Conservation (phyloP, 2,888 invertebrate genomes). For the Tiliacea citrago region DNA sequence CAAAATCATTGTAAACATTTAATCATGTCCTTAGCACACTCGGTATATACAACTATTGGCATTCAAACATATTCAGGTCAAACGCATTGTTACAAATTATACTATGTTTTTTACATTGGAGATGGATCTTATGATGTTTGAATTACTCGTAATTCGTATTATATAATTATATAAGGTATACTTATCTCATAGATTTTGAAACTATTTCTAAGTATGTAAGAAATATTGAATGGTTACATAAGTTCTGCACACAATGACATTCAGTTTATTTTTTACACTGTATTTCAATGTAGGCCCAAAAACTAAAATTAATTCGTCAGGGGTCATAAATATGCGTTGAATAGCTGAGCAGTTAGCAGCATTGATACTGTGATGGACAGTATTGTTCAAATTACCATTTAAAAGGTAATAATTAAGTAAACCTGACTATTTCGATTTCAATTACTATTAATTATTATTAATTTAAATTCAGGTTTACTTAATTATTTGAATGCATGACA, state of each 20-base stretch:
- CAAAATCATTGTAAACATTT: constrained; percentile 16
- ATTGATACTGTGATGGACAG: background rate
- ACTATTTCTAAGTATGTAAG: background rate
- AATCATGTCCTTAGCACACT: constrained; percentile 2
- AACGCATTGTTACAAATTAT: constrained; percentile 51
- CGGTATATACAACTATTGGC: background rate
- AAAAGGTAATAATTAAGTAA: background rate
- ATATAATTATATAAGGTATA: too few species aligned
- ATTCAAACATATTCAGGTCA: constrained; percentile 43
- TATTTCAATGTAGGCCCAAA: background rate
- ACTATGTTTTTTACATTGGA: constrained; percentile 32
- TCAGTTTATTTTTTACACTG: background rate
- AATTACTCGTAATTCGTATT: background rate
- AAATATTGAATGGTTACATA: background rate
- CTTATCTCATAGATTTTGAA: background rate
- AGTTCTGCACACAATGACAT: background rate
- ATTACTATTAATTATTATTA: too few species aligned
- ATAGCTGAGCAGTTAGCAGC: background rate
- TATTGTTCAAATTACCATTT: background rate
- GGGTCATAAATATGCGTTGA: background rate
- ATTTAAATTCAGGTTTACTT: too few species aligned
- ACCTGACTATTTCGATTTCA: background rate
- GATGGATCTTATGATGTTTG: background rate
- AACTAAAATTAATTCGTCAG: background rate
- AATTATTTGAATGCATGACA: too few species aligned